These are phyloP conservation scores for Mesocentrotus franciscanus DNA, from an alignment of 53 echinoderm and acorn worm species.

Conservation along the genomic window DNA sequence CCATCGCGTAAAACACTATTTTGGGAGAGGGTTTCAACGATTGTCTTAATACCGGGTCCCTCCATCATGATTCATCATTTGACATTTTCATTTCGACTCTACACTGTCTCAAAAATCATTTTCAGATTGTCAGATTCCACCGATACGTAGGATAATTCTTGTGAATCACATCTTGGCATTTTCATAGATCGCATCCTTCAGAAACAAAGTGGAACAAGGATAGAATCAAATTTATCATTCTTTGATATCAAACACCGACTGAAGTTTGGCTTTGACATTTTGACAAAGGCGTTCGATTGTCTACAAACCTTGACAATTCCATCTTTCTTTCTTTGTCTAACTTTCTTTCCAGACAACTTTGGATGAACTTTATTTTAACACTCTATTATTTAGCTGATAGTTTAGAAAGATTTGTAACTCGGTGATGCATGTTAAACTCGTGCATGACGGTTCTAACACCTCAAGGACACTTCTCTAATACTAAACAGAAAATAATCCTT, in stretches of 20 bases:
- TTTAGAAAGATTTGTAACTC: background rate
- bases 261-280: slow-evolving; percentile 29
- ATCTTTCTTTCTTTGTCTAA: background rate
- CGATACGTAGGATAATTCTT: slow-evolving; percentile 1
- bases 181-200: background rate
- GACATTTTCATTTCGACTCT: slow-evolving; percentile 29
- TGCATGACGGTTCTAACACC: background rate
- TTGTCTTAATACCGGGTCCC: background rate
- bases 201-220: background rate
- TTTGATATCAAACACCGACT: slow-evolving; percentile 23
- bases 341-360: background rate
- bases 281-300: slow-evolving; percentile 33
- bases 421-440: background rate
- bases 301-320: slow-evolving; percentile 26
- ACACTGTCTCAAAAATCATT: background rate
- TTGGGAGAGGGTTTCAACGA: slow-evolving; percentile 35
- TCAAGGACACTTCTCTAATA: background rate
- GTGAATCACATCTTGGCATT: slow-evolving; percentile 19
- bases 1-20: slow-evolving; percentile 33
- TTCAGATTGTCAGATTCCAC: background rate
- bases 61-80: background rate
- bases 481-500: too few species aligned
- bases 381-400: slow-evolving; percentile 8
- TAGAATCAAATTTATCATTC: slow-evolving; percentile 35
- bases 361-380: slow-evolving; percentile 15